phyloP scores from a whole-genome alignment of 2,888 invertebrate species.

The Xylocampa areola region DNA sequence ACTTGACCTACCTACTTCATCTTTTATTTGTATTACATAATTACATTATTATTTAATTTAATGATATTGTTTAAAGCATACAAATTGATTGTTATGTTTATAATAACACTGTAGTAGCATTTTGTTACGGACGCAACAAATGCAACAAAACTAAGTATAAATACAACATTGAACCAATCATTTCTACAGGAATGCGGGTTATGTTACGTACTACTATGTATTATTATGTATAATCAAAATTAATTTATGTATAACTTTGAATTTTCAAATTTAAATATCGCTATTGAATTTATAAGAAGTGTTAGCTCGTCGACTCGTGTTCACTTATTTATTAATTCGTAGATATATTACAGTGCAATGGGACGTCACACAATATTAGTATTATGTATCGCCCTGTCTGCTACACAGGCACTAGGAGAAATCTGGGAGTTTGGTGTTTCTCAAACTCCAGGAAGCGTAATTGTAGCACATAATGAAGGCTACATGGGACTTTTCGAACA shows the following conservation, averaged over 20 bases:
- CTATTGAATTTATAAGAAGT: slow-evolving; percentile 27
- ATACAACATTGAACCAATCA: slow-evolving; percentile 13
- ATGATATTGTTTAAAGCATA: no score
- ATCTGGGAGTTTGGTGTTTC: slow-evolving; percentile 33
- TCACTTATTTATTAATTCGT: slow-evolving; percentile 10
- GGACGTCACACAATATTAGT: slow-evolving; percentile 8
- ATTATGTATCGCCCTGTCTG: slow-evolving; percentile 20
- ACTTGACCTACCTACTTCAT: no score
- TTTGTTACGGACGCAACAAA: slow-evolving; percentile 6
- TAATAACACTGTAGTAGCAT: background rate
- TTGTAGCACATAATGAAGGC: slow-evolving; percentile 24
- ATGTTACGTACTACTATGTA: slow-evolving; percentile 7
- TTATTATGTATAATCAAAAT: slow-evolving; percentile 23
- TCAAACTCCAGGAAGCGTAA: slow-evolving; percentile 2
- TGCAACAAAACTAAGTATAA: slow-evolving; percentile 3
- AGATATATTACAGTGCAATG: slow-evolving; percentile 25
- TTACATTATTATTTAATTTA: no score
- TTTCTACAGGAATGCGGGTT: slow-evolving; percentile 12
- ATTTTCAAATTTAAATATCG: slow-evolving; percentile 7
- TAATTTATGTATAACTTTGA: slow-evolving; percentile 20
- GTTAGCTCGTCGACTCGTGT: background rate
- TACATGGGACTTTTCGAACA: slow-evolving; percentile 31
- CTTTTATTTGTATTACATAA: no score
- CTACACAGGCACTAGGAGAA: slow-evolving; percentile 17
- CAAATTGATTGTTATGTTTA: no score